Evolutionary conservation across 2,888 invertebrate genomes (phyloP).

Genomic region (Plemyria rubiginata): DNA sequence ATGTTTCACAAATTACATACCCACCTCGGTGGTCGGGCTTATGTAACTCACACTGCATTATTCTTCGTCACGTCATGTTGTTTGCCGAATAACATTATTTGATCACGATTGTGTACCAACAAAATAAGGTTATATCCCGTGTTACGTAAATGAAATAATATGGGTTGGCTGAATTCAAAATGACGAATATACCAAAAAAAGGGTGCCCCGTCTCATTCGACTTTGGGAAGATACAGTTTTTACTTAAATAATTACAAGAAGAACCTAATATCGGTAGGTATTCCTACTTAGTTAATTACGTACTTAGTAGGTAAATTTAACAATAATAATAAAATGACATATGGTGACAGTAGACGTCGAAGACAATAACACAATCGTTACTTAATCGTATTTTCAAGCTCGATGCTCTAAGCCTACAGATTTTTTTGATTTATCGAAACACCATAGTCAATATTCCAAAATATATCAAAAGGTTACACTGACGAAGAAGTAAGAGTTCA

Average conservation of each 20-base stretch:
- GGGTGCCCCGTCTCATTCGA: not conserved
- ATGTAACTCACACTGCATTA: constrained; percentile 6
- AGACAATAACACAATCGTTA: not conserved
- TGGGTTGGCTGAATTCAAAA: not conserved
- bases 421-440: not conserved
- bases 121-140: not conserved
- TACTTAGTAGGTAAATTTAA: too few species aligned
- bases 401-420: too few species aligned
- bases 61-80: constrained; percentile 7
- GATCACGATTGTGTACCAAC: constrained; percentile 8
- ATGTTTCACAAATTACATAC: constrained; percentile 3
- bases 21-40: not conserved
- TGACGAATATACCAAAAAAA: not conserved
- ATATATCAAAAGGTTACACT: not conserved
- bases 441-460: not conserved
- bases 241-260: too few species aligned
- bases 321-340: not conserved
- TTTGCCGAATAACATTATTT: constrained; percentile 5
- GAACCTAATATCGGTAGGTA: too few species aligned
- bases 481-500: constrained; percentile 13
- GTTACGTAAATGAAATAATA: not conserved
- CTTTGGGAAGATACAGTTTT: not conserved
- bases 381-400: too few species aligned
- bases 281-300: too few species aligned
- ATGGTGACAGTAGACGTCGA: not conserved